Evolutionary conservation across 2,888 invertebrate genomes (phyloP), one percentile per base, ranked within the genome.

Genomic region (Drosophila buzzatii): DNA sequence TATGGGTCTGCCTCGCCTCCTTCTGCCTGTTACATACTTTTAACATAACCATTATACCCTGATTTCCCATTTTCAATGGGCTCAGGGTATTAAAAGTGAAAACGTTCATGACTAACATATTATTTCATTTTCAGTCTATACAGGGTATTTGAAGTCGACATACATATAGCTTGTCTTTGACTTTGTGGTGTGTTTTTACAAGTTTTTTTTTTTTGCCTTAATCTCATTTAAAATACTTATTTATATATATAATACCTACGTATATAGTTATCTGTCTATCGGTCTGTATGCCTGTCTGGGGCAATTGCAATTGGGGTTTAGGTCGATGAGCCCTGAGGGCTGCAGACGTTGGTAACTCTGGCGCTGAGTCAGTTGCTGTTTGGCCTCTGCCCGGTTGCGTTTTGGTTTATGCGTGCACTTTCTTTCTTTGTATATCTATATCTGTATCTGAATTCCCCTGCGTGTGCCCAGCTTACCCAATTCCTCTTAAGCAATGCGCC

Each of bases 181-280:
- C 53, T 67, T 51, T 66, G 68, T 20, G 69, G 60, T 60, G 57
- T 70, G 61, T 70, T 67, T 70, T 73, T 41, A 64, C 67, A 73
- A 67, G 58, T 63, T 65, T 70, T 51, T 69, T 63, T 65, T 70
- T 51, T 69, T 44, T 42, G 68, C 76, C 68, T 81, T 85, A 85
- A 85, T 80, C 87, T 73, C 76, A 82, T 82, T 62, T 73, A 76
- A 78, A 39, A 41, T 27, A 41, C 52, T 37, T 81, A 62, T 77
- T 64, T 73, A 73, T 39, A 39, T 41, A n/a, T 81, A 71, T 75
- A 59, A 62, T 74, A 70, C 68, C 70, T 73, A 70, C 68, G 70
- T 73, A 73, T 72, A 64, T 83, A 74, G 72, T 63, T 70, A 49
- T 45, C 42, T 41, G 56, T 68, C 52, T 39, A 12, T 16, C 14